A percentile compares a stretch with the other conserved stretches of the same genome.
Evolutionary conservation across 1,140 invertebrate genomes (phyloP).

Genomic region (Cotesia vestalis): DNA sequence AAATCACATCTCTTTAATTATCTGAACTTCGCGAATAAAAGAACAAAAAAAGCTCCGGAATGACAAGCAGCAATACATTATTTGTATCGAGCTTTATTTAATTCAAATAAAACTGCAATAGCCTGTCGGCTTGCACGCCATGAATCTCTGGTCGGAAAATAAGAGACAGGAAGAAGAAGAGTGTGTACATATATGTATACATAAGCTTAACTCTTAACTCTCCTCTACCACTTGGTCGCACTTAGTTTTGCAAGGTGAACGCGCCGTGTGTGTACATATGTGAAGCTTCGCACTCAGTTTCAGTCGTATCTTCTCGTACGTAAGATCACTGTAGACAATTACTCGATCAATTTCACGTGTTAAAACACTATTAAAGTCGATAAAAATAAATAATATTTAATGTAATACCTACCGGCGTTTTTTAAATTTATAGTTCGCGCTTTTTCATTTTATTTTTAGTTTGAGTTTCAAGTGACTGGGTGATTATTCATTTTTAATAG

Average conservation of each 20-base stretch:
- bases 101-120: slow-evolving; percentile 6
- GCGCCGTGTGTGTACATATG: slow-evolving; percentile 35
- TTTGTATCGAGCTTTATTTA: slow-evolving; percentile 2
- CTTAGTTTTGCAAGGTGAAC: slow-evolving; percentile 39
- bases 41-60: neutral
- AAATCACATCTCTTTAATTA: too few species aligned
- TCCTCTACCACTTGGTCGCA: slow-evolving; percentile 20
- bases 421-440: too few species aligned
- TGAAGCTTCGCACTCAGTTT: slow-evolving; percentile 48
- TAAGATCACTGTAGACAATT: slow-evolving; percentile 37
- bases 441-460: too few species aligned
- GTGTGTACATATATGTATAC: slow-evolving; percentile 14
- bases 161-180: slow-evolving; percentile 30
- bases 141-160: slow-evolving; percentile 14
- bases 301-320: slow-evolving; percentile 53
- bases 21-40: too few species aligned
- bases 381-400: too few species aligned
- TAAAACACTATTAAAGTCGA: neutral
- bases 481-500: too few species aligned
- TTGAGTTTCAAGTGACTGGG: too few species aligned
- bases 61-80: neutral
- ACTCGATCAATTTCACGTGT: neutral
- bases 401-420: too few species aligned
- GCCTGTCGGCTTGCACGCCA: neutral
- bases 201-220: neutral